These are phyloP conservation scores for Cheiracanthium punctorium DNA, from an alignment of 2,888 invertebrate genomes.

Conservation along the genomic window DNA sequence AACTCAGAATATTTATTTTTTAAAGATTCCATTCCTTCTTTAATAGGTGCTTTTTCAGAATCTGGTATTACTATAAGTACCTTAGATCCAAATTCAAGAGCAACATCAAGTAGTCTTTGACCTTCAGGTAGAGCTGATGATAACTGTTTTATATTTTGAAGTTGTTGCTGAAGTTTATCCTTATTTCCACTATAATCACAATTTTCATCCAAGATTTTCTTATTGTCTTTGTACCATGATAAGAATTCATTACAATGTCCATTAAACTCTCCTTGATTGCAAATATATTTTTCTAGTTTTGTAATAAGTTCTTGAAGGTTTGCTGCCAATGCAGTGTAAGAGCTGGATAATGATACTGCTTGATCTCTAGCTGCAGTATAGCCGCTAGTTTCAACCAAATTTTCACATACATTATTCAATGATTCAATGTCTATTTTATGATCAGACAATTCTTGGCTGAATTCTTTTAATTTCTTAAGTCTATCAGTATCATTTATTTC, in stretches of 20 bases:
- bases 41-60: constrained; percentile 86
- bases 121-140: constrained; percentile 78
- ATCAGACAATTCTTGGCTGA: constrained; percentile 35
- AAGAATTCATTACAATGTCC: constrained; percentile 89
- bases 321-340: constrained; percentile 37
- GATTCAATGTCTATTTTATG: constrained; percentile 64
- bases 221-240: constrained; percentile 88
- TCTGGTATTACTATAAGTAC: constrained; percentile 88
- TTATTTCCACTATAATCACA: constrained; percentile 86
- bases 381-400: constrained; percentile 63
- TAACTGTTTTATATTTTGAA: constrained; percentile 84
- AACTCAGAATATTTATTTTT: constrained; percentile 80
- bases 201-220: constrained; percentile 88
- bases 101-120: constrained; percentile 87
- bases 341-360: constrained; percentile 42
- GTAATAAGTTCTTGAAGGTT: constrained; percentile 81
- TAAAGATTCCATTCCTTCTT: constrained; percentile 85
- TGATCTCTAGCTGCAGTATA: constrained; percentile 55
- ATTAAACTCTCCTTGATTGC: constrained; percentile 92
- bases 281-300: constrained; percentile 91
- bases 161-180: constrained; percentile 85
- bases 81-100: constrained; percentile 85
- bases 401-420: constrained; percentile 65
- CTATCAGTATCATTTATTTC: constrained; percentile 43
- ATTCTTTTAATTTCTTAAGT: constrained; percentile 49